Percentiles rank a stretch among this genome's conserved stretches.
These are phyloP conservation scores for Morone chrysops DNA, from an alignment of 2,113 vertebrate genomes.

Conservation along the genomic window DNA sequence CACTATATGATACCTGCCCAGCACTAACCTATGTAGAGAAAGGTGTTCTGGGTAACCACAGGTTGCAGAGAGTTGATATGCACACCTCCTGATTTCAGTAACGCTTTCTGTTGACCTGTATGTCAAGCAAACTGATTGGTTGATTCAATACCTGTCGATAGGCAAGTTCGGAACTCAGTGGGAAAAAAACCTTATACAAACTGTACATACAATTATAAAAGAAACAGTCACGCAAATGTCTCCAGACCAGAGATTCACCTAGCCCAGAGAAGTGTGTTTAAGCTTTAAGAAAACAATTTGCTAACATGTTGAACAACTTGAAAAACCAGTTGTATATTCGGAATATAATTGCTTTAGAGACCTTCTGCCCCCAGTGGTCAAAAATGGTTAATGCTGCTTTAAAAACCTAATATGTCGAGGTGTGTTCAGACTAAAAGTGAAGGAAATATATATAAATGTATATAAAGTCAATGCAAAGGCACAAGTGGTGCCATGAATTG, in stretches of 20 bases:
- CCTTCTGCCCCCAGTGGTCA: not conserved
- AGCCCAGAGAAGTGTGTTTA: not conserved
- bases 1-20: not conserved
- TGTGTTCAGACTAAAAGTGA: not conserved
- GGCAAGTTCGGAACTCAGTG: not conserved
- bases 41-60: not conserved
- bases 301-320: not conserved
- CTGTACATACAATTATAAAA: not conserved
- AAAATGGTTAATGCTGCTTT: not conserved
- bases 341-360: not conserved
- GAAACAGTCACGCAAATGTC: not conserved
- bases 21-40: not conserved
- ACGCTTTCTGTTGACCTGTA: not conserved
- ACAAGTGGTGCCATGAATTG: not conserved
- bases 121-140: not conserved
- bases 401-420: not conserved
- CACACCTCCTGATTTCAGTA: not conserved
- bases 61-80: not conserved
- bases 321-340: not conserved
- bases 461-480: not conserved
- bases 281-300: not conserved
- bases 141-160: not conserved
- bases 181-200: not conserved
- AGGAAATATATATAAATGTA: not conserved
- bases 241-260: not conserved